These are phyloP conservation scores for Anarsia innoxiella DNA, from an alignment of 2,888 invertebrate species.

Conservation along the genomic window DNA sequence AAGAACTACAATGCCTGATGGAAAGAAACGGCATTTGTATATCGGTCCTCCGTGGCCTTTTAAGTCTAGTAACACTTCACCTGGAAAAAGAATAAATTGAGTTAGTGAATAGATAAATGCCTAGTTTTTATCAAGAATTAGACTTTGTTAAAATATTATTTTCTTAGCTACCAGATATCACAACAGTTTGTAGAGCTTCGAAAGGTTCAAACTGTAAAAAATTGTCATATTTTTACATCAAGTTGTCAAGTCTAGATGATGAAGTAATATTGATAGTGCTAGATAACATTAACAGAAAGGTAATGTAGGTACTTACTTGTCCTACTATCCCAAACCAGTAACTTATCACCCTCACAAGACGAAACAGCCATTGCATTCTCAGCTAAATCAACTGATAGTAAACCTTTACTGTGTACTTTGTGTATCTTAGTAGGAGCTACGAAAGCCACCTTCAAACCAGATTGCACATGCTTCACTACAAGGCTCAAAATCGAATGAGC, in stretches of 20 bases:
- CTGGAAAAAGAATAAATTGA: too few relatives aligned
- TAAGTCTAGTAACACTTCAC: slow-evolving; percentile 60
- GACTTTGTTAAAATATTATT: too few relatives aligned
- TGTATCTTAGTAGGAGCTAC: slow-evolving; percentile 67
- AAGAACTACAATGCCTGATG: slow-evolving; percentile 80
- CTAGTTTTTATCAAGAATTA: neutral
- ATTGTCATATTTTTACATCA: too few relatives aligned
- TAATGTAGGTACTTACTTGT: slow-evolving; percentile 74
- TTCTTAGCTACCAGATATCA: too few relatives aligned
- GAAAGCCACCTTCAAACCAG: slow-evolving; percentile 63
- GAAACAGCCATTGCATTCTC: slow-evolving; percentile 78
- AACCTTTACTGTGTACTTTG: slow-evolving; percentile 60
- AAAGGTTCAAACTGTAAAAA: too few relatives aligned
- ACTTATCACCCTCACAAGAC: slow-evolving; percentile 73
- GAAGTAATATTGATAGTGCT: too few relatives aligned
- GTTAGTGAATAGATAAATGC: neutral
- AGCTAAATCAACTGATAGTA: slow-evolving; percentile 76
- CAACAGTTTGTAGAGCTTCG: too few relatives aligned
- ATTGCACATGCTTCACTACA: slow-evolving; percentile 55
- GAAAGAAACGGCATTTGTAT: slow-evolving; percentile 80
- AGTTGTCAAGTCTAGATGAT: too few relatives aligned
- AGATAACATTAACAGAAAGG: too few relatives aligned
- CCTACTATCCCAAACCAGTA: slow-evolving; percentile 78
- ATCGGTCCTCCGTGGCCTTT: slow-evolving; percentile 81
- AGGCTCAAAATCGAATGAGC: slow-evolving; percentile 55